phyloP scores from a whole-genome alignment of 2,797 vertebrate genomes.

The Fundulus diaphanus region DNA sequence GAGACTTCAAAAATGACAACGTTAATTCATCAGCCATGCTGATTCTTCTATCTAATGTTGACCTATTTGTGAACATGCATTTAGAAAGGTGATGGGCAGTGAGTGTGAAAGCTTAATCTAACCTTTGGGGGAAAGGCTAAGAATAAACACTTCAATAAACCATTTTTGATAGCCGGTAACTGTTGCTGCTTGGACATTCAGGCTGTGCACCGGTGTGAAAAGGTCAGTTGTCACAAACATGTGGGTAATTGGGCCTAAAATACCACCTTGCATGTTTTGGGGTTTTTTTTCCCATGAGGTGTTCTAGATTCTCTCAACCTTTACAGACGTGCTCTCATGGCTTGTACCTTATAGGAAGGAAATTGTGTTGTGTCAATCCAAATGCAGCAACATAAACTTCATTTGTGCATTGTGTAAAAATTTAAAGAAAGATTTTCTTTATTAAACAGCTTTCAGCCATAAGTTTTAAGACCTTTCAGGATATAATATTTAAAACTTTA shows the following conservation, averaged over 20 bases:
- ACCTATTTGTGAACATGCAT: constrained; percentile 51
- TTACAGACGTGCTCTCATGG: constrained; percentile 49
- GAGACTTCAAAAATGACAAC: constrained; percentile 44
- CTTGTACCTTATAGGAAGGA: constrained; percentile 45
- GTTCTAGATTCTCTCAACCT: constrained; percentile 52
- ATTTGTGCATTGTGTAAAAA: constrained; percentile 8
- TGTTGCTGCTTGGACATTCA: constrained; percentile 67
- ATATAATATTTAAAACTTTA: neutral
- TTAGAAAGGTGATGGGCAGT: constrained; percentile 55
- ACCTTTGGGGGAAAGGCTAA: constrained; percentile 76
- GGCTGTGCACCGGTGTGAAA: constrained; percentile 63
- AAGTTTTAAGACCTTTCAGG: neutral
- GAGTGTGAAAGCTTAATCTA: constrained; percentile 61
- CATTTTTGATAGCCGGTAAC: constrained; percentile 74
- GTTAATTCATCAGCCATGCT: constrained; percentile 53
- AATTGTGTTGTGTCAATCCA: constrained; percentile 48
- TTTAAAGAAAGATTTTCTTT: constrained; percentile 13
- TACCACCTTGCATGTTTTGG: constrained; percentile 72
- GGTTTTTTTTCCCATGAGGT: constrained; percentile 53
- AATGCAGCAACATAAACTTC: constrained; percentile 22
- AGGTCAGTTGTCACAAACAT: constrained; percentile 79
- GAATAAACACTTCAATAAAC: constrained; percentile 80
- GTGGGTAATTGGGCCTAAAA: constrained; percentile 79
- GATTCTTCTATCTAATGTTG: constrained; percentile 30
- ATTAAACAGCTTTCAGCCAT: constrained; percentile 5